Evolutionary conservation across 1,140 invertebrate genomes (phyloP), one percentile per base, ranked within the genome.

Genomic region (Dufourea novaeangliae): DNA sequence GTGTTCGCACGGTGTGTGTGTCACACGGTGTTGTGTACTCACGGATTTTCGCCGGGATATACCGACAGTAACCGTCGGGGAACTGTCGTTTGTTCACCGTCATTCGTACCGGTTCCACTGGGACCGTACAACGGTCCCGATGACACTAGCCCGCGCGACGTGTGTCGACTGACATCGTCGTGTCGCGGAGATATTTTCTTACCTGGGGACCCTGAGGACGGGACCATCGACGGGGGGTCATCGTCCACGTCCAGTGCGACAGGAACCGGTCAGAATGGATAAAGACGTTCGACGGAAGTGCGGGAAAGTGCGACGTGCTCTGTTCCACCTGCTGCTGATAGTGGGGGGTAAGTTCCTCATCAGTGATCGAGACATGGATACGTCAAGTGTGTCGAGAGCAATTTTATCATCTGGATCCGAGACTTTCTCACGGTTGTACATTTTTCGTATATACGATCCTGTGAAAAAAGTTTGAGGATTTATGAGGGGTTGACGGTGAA

Each of bases 271-370:
- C 67, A 69, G 41, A 27, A 92, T 92, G 91, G 89, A 91, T 89
- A 88, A 82, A 79, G 83, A 79, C 75, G 72, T 56, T 77, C 70
- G 79, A 29, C 75, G 57, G 54, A 79, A 85, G 66, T 83, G 78
- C 75, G 83, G 70, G 54, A 80, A 80, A 80, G 57, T 90, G 78
- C 81, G 81, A 67, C 74, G 83, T 79, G 74, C 79, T 50, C 54
- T 90, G 64, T 77, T 88, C 46, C 87, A 88, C 46, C 82, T 91
- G 66, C 85, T 92, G 50, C 80, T 90, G 52, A 68, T 91, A 64
- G 79, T 88, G 76, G 86, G 87, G 69, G 91, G 91, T 92, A 87
- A 91, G 90, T 89, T 80, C 54, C n/a, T 29, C 0, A 17, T 27
- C 29, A 41, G 37, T 73, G 67, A 44, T 44, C n/a, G 14, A 20